Percentiles rank a stretch among this genome's conserved stretches.
These are phyloP conservation scores for Dolichomitus sp. DNA, from an alignment of 2,888 invertebrate genomes.

Conservation along the genomic window DNA sequence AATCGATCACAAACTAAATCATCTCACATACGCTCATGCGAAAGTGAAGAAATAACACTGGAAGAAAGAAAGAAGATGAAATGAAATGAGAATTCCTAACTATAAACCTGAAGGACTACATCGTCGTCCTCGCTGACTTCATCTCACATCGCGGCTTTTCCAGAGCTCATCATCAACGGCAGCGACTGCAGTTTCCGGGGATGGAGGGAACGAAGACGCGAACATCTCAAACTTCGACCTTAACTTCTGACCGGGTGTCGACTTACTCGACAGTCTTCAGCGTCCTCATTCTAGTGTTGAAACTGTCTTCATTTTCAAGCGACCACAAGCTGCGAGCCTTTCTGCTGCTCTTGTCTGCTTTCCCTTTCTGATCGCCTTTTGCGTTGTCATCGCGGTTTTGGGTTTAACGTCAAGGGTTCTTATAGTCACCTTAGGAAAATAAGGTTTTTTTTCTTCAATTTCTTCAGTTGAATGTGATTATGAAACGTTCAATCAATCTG, in stretches of 20 bases:
- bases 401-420: too few species aligned
- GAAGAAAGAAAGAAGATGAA: background rate
- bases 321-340: background rate
- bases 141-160: background rate
- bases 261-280: slow-evolving; percentile 32
- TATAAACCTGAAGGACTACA: slow-evolving; percentile 6
- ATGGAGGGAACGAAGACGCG: background rate
- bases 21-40: background rate
- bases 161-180: slow-evolving; percentile 22
- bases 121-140: background rate
- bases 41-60: background rate
- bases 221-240: slow-evolving; percentile 36
- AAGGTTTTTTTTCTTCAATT: too few species aligned
- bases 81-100: background rate
- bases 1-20: too few species aligned
- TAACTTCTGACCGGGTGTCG: slow-evolving; percentile 40
- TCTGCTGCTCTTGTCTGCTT: slow-evolving; percentile 5
- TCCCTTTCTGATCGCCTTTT: slow-evolving; percentile 20
- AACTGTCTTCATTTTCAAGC: background rate
- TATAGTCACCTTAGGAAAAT: too few species aligned
- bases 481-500: background rate
- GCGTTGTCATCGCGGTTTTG: slow-evolving; percentile 12
- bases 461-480: too few species aligned
- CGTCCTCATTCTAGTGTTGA: too few species aligned
- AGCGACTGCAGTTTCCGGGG: slow-evolving; percentile 2